Evolutionary conservation across 2,113 vertebrate species (phyloP), one percentile per base, ranked within the genome.

Genomic region (Pteruthius melanotis): DNA sequence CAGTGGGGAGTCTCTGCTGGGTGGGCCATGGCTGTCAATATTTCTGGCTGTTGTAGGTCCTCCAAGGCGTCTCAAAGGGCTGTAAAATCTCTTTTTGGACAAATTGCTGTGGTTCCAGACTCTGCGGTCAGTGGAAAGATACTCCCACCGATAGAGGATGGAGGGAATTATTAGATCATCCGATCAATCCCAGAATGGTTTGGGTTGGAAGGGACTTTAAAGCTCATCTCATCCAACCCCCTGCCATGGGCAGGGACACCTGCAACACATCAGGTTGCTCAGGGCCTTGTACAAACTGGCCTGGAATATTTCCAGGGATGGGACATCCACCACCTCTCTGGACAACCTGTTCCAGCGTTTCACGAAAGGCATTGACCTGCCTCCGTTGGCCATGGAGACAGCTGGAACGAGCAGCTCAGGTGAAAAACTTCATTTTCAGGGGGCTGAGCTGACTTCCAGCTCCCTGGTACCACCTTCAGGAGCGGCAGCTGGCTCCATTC

Each of bases 11-110:
- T 80, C n/a, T 70, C 22, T 19, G 14, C 20, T 5, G 74, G 0
- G 0, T 37, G 15, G 33, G 30, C 24, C 33, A 7, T 1, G 7
- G 26, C 16, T 91, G 30, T 3, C 33, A 23, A 6, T 2, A 0
- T 14, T 8, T 26, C 39, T 75, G 30, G 4, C 66, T 71, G 4
- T 9, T 59, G 40, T 27, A 12, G 56, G 3, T 40, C 6, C 9
- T 54, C 78, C 35, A 31, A 22, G 11, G 33, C 33, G 35, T 11
- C 40, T 66, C 61, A 71, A 6, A 85, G 30, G 4, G 26, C 27
- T 83, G 54, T 37, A 3, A 87, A 60, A 15, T 75, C 30, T 35
- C n/a, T 9, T 31, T 61, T 49, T 5, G 15, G 60, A 24, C 7
- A 53, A 74, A 45, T 30, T 6, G 9, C 2, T 30, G 35, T 26